Percentiles rank a stretch among this genome's conserved stretches.
These are phyloP conservation scores for Oegoconia quadripuncta DNA, from an alignment of 2,888 invertebrate genomes.

Conservation along the genomic window DNA sequence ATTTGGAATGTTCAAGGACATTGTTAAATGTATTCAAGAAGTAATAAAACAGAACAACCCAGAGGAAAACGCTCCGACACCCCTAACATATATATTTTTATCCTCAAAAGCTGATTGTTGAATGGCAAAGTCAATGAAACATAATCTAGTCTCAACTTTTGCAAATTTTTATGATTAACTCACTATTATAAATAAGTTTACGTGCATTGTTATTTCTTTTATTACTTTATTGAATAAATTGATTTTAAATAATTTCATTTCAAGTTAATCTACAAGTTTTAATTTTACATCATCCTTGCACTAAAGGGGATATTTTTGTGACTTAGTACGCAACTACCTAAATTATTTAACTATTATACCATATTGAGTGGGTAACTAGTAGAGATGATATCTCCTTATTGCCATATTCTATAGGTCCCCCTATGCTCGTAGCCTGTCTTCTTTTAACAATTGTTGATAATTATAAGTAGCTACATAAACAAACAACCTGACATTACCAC, in stretches of 20 bases:
- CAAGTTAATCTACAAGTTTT: background rate
- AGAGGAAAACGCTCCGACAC: slow-evolving; percentile 34
- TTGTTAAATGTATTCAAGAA: slow-evolving; percentile 56
- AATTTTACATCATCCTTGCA: background rate
- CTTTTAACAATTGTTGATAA: too few species aligned
- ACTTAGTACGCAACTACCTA: too few species aligned
- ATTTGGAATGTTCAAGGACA: slow-evolving; percentile 44
- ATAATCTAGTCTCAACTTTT: slow-evolving; percentile 35
- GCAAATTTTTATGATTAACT: slow-evolving; percentile 2
- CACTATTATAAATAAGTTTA: background rate
- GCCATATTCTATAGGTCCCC: too few species aligned
- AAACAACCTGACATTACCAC: too few species aligned
- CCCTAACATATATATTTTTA: slow-evolving; percentile 59
- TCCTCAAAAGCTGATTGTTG: slow-evolving; percentile 42
- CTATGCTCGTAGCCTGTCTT: too few species aligned
- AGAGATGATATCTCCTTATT: too few species aligned
- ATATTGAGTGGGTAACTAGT: too few species aligned
- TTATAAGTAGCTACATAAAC: too few species aligned
- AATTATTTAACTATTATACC: too few species aligned
- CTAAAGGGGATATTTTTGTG: background rate
- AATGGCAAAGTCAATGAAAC: too few species aligned
- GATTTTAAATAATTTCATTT: background rate
- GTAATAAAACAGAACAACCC: slow-evolving; percentile 33
- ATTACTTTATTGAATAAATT: background rate
- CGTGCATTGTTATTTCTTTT: too few species aligned